phyloP scores from a whole-genome alignment of 2,797 vertebrate species.

The Rhinogobio ventralis region DNA sequence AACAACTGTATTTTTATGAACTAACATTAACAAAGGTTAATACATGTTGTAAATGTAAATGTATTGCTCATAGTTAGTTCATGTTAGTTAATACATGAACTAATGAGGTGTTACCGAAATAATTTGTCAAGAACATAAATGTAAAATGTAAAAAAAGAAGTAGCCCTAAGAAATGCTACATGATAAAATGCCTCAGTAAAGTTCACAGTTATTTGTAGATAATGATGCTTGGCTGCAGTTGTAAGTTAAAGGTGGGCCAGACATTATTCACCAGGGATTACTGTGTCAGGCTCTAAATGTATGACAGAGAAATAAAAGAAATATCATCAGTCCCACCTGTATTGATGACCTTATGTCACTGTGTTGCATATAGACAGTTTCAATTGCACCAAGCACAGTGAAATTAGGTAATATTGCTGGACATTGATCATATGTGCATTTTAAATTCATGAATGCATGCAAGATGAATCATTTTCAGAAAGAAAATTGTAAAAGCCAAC shows the following conservation, averaged over 20 bases:
- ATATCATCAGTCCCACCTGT: background rate
- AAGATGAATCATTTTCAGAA: background rate
- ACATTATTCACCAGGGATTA: slow-evolving; percentile 24
- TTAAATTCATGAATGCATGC: slow-evolving; percentile 3
- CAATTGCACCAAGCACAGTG: background rate
- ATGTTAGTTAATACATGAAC: background rate
- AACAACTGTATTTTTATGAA: background rate
- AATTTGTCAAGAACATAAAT: background rate
- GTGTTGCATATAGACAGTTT: slow-evolving; percentile 1
- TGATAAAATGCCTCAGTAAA: slow-evolving; percentile 16
- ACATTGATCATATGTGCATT: slow-evolving; percentile 34
- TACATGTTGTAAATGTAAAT: background rate
- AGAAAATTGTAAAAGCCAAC: slow-evolving; percentile 11
- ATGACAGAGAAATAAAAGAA: slow-evolving; percentile 17
- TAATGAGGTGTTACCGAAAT: background rate
- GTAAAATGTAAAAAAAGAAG: background rate
- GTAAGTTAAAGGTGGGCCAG: slow-evolving; percentile 12
- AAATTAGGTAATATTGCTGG: slow-evolving; percentile 10
- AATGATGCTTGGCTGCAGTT: background rate
- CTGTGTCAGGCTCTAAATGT: background rate
- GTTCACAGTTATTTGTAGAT: slow-evolving; percentile 26
- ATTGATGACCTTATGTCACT: background rate
- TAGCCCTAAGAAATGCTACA: background rate
- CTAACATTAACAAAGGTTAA: background rate
- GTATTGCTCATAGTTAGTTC: background rate